Percentiles rank a stretch among this genome's conserved stretches.
Conservation (phyloP, 2,797 vertebrate genomes). For the Pseudochromis fuscus region DNA sequence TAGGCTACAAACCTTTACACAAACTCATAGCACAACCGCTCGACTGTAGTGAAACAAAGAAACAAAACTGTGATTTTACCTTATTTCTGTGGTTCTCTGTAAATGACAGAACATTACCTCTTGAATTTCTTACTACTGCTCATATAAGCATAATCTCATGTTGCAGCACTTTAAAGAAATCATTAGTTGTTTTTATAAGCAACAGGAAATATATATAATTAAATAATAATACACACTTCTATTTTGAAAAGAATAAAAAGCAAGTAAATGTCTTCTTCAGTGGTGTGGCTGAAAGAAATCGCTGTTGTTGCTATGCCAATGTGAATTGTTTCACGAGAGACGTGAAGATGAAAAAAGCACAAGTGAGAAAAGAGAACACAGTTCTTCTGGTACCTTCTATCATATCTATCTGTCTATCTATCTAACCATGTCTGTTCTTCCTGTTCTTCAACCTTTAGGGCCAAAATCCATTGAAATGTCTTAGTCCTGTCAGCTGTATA, state of each 20-base stretch:
- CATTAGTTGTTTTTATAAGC: conserved; percentile 65
- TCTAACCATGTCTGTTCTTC: conserved; percentile 83
- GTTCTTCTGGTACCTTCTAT: conserved; percentile 77
- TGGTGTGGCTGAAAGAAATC: conserved; percentile 48
- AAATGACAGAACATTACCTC: conserved; percentile 68
- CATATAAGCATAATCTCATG: conserved; percentile 65
- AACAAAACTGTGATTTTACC: conserved; percentile 75
- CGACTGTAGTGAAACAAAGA: conserved; percentile 58
- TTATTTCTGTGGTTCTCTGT: conserved; percentile 63
- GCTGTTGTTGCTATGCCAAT: conserved; percentile 65
- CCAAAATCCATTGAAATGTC: conserved; percentile 87
- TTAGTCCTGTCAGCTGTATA: conserved; percentile 88
- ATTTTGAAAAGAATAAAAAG: conserved; percentile 22
- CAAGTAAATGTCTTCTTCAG: conserved; percentile 50
- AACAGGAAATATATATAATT: conserved; percentile 44
- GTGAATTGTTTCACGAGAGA: conserved; percentile 60
- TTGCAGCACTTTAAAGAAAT: conserved; percentile 81
- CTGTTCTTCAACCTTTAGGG: conserved; percentile 84
- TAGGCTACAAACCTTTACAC: conserved; percentile 33
- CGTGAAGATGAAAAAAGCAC: conserved; percentile 75
- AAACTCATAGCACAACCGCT: conserved; percentile 61
- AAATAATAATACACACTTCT: conserved; percentile 45
- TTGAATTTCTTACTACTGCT: conserved; percentile 73
- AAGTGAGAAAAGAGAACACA: conserved; percentile 77
- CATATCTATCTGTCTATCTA: conserved; percentile 80